Conservation (phyloP, 2,113 vertebrate genomes). For the Epinephelus cyanopodus region DNA sequence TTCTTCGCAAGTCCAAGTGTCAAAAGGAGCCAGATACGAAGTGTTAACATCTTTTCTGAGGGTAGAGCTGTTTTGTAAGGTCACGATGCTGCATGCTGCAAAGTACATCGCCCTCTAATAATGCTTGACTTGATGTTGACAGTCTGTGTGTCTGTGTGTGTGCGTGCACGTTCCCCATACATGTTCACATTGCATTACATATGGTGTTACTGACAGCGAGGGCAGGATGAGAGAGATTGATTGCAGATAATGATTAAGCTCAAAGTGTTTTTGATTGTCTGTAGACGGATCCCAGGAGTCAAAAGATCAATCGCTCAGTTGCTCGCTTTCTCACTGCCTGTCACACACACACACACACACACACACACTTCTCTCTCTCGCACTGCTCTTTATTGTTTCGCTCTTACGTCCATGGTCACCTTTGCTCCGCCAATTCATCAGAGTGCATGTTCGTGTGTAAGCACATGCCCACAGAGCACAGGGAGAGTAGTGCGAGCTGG, state of each 20-base stretch:
- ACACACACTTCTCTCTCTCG: neutral
- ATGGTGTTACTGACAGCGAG: conserved; percentile 56
- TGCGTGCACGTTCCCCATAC: neutral
- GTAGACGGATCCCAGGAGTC: conserved; percentile 73
- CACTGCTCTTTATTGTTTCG: conserved; percentile 28
- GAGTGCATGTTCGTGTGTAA: conserved; percentile 16
- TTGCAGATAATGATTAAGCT: conserved; percentile 79
- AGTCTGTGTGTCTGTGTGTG: conserved; percentile 5
- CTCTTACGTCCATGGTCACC: conserved; percentile 51
- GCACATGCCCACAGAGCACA: conserved; percentile 10
- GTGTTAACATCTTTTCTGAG: conserved; percentile 28
- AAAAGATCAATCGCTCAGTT: conserved; percentile 73
- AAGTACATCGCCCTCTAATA: conserved; percentile 13
- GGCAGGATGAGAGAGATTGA: conserved; percentile 73
- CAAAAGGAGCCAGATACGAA: conserved; percentile 44
- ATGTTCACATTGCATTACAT: conserved; percentile 49
- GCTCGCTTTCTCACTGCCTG: conserved; percentile 53
- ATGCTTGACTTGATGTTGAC: conserved; percentile 26
- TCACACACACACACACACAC: conserved; percentile 38
- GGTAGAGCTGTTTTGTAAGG: conserved; percentile 29
- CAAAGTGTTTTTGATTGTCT: conserved; percentile 82
- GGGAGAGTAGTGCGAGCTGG: conserved; percentile 41
- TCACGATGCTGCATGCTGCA: conserved; percentile 16
- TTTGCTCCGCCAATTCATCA: conserved; percentile 46
- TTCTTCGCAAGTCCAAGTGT: conserved; percentile 30